A percentile compares a stretch with the other conserved stretches of the same genome.
Evolutionary conservation across 2,888 invertebrate genomes (phyloP).

Genomic region (Stenodera caucasica): DNA sequence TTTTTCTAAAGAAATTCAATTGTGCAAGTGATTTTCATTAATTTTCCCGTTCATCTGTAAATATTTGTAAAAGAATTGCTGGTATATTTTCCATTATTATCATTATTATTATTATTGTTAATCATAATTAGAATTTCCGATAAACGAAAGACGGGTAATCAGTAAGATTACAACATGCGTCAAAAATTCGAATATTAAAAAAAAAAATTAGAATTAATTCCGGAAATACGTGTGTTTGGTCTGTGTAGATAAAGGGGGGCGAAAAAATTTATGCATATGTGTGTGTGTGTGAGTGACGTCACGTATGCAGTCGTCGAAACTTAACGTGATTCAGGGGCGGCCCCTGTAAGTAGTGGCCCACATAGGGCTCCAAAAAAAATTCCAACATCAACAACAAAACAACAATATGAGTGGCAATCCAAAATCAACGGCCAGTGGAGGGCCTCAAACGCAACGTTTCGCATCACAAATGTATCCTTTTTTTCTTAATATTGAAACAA

Average conservation of each 20-base stretch:
- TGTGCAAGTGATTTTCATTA: conserved; percentile 12
- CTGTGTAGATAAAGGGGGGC: conserved; percentile 36
- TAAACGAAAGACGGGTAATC: background rate
- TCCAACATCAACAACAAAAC: background rate
- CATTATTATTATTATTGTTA: background rate
- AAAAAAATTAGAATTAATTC: background rate
- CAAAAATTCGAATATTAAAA: background rate
- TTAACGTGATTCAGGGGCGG: conserved; percentile 58
- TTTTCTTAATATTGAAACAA: conserved; percentile 26
- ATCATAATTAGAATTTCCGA: background rate
- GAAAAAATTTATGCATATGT: conserved; percentile 36
- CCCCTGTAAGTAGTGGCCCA: conserved; percentile 62
- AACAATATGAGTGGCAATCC: conserved; percentile 66
- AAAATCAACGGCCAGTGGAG: conserved; percentile 66
- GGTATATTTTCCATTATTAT: background rate
- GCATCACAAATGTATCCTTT: conserved; percentile 65
- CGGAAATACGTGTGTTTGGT: background rate
- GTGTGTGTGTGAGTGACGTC: conserved; percentile 49
- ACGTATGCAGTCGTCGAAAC: conserved; percentile 53
- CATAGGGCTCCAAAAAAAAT: conserved; percentile 57
- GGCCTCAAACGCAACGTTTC: conserved; percentile 59
- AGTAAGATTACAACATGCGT: background rate
- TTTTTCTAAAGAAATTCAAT: conserved; percentile 32
- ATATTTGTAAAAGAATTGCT: background rate
- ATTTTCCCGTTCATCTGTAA: background rate